Percentiles rank a stretch among this genome's conserved stretches.
Conservation (phyloP, 2,113 vertebrate species). For the Centrocercus urophasianus region DNA sequence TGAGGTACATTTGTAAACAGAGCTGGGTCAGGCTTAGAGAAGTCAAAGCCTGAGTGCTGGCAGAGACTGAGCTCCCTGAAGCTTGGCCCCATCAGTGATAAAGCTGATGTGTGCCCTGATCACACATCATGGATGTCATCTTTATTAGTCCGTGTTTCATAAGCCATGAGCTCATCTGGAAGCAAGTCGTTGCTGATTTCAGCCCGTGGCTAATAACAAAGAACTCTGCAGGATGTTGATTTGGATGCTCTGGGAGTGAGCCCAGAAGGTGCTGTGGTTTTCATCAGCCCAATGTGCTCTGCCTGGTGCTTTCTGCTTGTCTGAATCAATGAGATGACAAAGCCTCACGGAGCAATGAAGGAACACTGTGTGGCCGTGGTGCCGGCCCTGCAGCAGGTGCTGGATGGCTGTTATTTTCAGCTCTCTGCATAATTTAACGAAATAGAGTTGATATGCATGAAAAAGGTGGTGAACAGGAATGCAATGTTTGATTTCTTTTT, state of each 20-base stretch:
- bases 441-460: background rate
- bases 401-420: background rate
- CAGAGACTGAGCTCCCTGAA: background rate
- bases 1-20: background rate
- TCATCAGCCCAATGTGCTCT: fast-evolving
- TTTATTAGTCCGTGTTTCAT: background rate
- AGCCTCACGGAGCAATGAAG: background rate
- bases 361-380: fast-evolving
- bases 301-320: conserved; percentile 10
- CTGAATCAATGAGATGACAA: background rate
- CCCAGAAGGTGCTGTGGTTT: background rate
- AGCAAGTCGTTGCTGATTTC: background rate
- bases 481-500: background rate
- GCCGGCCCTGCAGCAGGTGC: background rate
- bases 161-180: background rate
- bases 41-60: background rate
- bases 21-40: background rate
- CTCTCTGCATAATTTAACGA: background rate
- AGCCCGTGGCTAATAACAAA: background rate
- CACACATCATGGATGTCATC: fast-evolving
- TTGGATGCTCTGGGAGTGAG: background rate
- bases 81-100: fast-evolving
- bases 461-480: background rate
- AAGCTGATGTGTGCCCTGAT: background rate
- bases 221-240: background rate